A percentile compares a stretch with the other conserved stretches of the same genome.
Evolutionary conservation across 2,113 vertebrate species (phyloP).

Genomic region (Arothron firmamentum): DNA sequence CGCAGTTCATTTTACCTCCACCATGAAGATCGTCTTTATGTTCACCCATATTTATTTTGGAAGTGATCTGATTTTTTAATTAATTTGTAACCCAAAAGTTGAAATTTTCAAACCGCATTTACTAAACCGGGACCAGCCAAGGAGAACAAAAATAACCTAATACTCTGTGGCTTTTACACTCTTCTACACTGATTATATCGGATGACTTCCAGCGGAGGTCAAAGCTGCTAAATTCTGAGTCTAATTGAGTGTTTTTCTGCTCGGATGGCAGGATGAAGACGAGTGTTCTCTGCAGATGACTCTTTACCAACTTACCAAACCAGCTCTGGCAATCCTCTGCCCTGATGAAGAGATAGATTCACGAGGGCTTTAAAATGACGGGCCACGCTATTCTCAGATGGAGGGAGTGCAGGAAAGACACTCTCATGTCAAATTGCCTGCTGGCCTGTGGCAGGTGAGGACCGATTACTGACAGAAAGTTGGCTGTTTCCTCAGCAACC

Average conservation of each 20-base stretch:
- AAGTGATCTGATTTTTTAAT: too few species aligned
- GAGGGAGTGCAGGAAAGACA: slow-evolving; percentile 30
- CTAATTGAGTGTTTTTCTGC: slow-evolving; percentile 58
- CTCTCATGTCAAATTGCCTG: slow-evolving; percentile 59
- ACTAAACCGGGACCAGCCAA: neutral
- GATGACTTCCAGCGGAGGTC: slow-evolving; percentile 53
- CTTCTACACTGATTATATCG: slow-evolving; percentile 46
- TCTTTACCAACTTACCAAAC: slow-evolving; percentile 15
- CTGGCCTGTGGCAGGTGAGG: slow-evolving; percentile 48
- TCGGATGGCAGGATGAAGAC: slow-evolving; percentile 56
- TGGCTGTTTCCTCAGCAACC: slow-evolving; percentile 19
- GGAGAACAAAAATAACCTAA: too few species aligned
- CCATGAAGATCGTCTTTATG: neutral
- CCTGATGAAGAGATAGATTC: slow-evolving; percentile 55
- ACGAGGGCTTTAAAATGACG: slow-evolving; percentile 59
- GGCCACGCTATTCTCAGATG: slow-evolving; percentile 59
- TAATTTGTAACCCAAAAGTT: neutral
- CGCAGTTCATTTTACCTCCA: too few species aligned
- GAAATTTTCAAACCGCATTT: neutral
- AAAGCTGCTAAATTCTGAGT: slow-evolving; percentile 54
- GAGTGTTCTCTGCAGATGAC: slow-evolving; percentile 49
- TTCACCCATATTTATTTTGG: too few species aligned
- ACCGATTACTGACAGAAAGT: slow-evolving; percentile 52
- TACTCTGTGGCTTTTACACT: slow-evolving; percentile 22
- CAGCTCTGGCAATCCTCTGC: slow-evolving; percentile 54